Conservation (phyloP, 2,888 invertebrate genomes). For the Cataglyphis albicans region DNA sequence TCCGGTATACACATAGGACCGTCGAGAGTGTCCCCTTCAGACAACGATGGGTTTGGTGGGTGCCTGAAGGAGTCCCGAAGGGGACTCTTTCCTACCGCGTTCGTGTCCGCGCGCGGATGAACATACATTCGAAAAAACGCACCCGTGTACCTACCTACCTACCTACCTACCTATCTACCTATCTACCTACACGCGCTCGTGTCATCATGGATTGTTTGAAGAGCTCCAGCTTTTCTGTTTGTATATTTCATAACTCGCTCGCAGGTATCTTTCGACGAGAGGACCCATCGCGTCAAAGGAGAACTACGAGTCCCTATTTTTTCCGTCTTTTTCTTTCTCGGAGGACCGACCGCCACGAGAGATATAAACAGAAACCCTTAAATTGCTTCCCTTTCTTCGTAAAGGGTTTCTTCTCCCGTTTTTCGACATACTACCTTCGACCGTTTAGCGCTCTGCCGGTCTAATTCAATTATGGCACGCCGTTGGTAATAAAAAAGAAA, state of each 20-base stretch:
- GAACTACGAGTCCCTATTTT: slow-evolving; percentile 46
- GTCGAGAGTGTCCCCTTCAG: slow-evolving; percentile 64
- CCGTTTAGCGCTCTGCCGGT: slow-evolving; percentile 69
- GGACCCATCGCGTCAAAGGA: slow-evolving; percentile 66
- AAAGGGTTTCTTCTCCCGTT: slow-evolving; percentile 47
- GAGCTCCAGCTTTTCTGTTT: slow-evolving; percentile 78
- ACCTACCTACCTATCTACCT: not conserved
- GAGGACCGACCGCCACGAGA: slow-evolving; percentile 52
- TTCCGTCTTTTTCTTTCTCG: slow-evolving; percentile 23
- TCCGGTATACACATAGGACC: slow-evolving; percentile 53
- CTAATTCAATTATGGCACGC: slow-evolving; percentile 72
- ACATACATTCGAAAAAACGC: slow-evolving; percentile 59
- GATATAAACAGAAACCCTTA: slow-evolving; percentile 73
- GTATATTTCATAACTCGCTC: slow-evolving; percentile 83
- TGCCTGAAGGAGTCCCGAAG: slow-evolving; percentile 38
- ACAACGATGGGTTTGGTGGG: slow-evolving; percentile 59
- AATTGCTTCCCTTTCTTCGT: slow-evolving; percentile 73
- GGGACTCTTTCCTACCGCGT: slow-evolving; percentile 9
- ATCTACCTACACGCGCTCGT: slow-evolving; percentile 19
- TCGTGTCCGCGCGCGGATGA: not conserved
- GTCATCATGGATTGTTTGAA: slow-evolving; percentile 79
- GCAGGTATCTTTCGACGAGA: slow-evolving; percentile 64
- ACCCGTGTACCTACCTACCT: slow-evolving; percentile 34
- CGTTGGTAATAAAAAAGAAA: slow-evolving; percentile 59
- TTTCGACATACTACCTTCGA: slow-evolving; percentile 39